Base-by-base conservation (phyloP, 2,797 vertebrate species). In the Anguilla megastoma region DNA sequence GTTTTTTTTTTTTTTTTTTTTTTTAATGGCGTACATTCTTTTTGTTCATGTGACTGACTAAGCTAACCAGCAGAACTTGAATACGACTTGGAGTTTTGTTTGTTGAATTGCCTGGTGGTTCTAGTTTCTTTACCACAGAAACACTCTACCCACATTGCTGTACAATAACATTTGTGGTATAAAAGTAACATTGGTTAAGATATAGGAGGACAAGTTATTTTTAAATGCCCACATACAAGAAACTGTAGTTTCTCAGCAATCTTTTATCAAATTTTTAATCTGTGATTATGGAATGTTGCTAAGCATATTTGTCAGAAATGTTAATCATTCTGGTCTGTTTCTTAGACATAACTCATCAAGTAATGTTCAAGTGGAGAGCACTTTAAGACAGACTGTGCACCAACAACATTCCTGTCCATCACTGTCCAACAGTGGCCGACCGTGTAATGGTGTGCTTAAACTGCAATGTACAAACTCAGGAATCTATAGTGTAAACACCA, bases 21-120 rank as follows among this genome's bases (percentile, higher is more conserved):
- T 88, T 92, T 87, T 90, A 91, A 91, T 90, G 88, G 89, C 1
- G 2, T 92, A 94, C 92, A 94, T 89, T 82, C 82, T 89, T 92
- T 90, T 36, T 87, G 92, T 90, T 16, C 16, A n/a, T 79, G 60
- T 50, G 80, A 85, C 89, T 85, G 86, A 93, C 89, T 93, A 33
- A 88, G 93, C 93, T 85, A 92, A 95, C 94, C 94, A 91, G 94
- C 93, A 88, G 76, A 74, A 93, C 94, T 0, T 86, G 94, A 93
- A 90, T 69, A 89, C 36, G 88, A 87, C 85, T 88, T 30, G 6
- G 8, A 27, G 63, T 69, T 69, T 27, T n/a, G 63, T n/a, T 69
- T 27, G 63, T 69, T 69, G 63, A 27, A 18, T 86, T 18, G 54
- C 56, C 84, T 83, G 2, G 24, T 48, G 18, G 3, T 16, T 36